Evolutionary conservation across 2,113 vertebrate species (phyloP).

Genomic region (Psephotus haematonotus): DNA sequence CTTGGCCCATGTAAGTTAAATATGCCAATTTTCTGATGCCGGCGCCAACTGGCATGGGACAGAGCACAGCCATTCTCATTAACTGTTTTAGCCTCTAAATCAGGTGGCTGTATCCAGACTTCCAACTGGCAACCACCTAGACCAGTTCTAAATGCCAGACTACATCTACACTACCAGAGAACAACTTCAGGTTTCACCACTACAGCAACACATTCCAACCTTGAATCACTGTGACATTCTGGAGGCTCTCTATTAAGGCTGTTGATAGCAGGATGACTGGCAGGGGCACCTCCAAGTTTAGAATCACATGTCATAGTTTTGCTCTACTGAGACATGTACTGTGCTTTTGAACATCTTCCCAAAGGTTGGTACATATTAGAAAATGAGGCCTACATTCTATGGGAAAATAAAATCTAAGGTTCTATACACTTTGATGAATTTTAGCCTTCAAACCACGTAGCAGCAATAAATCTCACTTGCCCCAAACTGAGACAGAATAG

Average conservation of each 20-base stretch:
- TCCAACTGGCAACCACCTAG: neutral
- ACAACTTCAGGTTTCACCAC: neutral
- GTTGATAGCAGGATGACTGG: neutral
- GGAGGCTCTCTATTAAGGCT: neutral
- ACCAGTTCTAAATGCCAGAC: neutral
- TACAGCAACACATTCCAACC: neutral
- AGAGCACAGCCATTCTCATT: neutral
- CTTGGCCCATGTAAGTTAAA: neutral
- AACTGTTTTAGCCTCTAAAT: neutral
- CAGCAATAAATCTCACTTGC: neutral
- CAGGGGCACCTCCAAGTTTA: neutral
- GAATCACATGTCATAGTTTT: neutral
- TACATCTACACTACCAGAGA: neutral
- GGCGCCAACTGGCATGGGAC: neutral
- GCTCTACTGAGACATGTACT: neutral
- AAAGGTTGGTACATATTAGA: neutral
- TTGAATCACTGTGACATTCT: neutral
- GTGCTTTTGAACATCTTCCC: neutral
- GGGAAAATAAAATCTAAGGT: neutral
- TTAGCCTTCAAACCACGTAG: neutral
- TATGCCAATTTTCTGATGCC: neutral
- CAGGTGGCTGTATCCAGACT: neutral
- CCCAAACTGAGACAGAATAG: neutral
- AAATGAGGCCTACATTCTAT: neutral
- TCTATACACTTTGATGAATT: neutral